These are phyloP conservation scores for Lateolabrax maculatus DNA, from an alignment of 2,797 vertebrate species.

Conservation along the genomic window DNA sequence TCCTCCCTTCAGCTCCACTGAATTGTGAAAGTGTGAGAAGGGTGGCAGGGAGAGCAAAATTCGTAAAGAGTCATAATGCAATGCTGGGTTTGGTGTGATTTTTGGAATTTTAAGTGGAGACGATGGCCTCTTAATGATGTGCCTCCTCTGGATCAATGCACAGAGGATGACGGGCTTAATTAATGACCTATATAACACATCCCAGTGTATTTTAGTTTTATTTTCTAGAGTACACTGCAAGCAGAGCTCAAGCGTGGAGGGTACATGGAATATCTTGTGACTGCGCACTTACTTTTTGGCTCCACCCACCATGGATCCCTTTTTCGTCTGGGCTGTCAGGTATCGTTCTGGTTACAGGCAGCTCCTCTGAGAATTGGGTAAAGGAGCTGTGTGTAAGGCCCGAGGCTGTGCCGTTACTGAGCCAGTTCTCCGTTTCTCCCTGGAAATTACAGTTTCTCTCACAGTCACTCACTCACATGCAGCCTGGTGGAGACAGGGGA, in stretches of 20 bases:
- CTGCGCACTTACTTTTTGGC: slow-evolving; percentile 33
- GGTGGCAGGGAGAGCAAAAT: slow-evolving; percentile 2
- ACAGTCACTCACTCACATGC: slow-evolving; percentile 47
- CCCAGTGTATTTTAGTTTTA: slow-evolving; percentile 39
- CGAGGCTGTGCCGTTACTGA: slow-evolving; percentile 67
- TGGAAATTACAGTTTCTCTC: slow-evolving; percentile 68
- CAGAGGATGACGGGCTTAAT: slow-evolving; percentile 36
- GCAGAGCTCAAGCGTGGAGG: slow-evolving; percentile 17
- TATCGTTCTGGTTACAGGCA: slow-evolving; percentile 65
- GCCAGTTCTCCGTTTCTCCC: slow-evolving; percentile 53
- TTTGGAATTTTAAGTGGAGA: slow-evolving; percentile 56
- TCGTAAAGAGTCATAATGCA: slow-evolving; percentile 24
- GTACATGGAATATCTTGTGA: slow-evolving; percentile 35
- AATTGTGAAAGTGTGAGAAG: slow-evolving; percentile 14
- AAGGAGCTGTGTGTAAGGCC: slow-evolving; percentile 71
- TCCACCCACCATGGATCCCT: slow-evolving; percentile 36
- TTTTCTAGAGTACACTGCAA: slow-evolving; percentile 34
- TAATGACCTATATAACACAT: slow-evolving; percentile 56
- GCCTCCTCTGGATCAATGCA: slow-evolving; percentile 61
- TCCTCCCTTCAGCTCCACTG: background rate
- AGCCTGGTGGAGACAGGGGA: slow-evolving; percentile 49
- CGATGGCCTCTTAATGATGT: slow-evolving; percentile 51
- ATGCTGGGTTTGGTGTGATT: slow-evolving; percentile 37
- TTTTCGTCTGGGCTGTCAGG: slow-evolving; percentile 62
- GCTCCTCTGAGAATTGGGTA: slow-evolving; percentile 60